Percentiles rank a stretch among this genome's conserved stretches.
phyloP scores from a whole-genome alignment of 2,888 invertebrate genomes.

The Coelogynopora nodosa region DNA sequence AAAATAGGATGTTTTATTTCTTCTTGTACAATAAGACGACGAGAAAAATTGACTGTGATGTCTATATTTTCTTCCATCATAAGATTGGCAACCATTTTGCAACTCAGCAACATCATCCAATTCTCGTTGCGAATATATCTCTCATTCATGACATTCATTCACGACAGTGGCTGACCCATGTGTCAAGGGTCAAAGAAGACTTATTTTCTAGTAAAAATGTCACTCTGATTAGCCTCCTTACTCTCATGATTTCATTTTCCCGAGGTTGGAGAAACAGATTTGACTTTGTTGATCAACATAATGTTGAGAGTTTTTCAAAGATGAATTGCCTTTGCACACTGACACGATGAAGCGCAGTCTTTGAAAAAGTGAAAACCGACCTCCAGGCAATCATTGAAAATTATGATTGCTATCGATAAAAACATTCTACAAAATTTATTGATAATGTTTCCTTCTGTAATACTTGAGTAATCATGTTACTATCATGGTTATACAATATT shows the following conservation, averaged over 20 bases:
- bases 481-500: too few relatives aligned
- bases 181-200: neutral
- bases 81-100: neutral
- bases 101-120: neutral
- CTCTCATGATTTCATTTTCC: neutral
- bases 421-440: neutral
- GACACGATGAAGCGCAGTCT: neutral
- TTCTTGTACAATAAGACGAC: neutral
- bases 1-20: too few relatives aligned
- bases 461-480: neutral
- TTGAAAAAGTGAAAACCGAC: neutral
- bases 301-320: neutral
- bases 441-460: neutral
- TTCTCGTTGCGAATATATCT: neutral
- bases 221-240: neutral
- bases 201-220: neutral
- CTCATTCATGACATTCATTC: neutral
- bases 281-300: neutral
- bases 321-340: neutral
- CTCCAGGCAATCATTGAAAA: neutral
- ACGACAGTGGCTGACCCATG: neutral
- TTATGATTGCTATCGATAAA: neutral
- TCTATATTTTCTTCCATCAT: neutral
- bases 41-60: neutral
- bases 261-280: neutral